phyloP scores from a whole-genome alignment of 2,888 invertebrate species.

The Limnephilus lunatus region DNA sequence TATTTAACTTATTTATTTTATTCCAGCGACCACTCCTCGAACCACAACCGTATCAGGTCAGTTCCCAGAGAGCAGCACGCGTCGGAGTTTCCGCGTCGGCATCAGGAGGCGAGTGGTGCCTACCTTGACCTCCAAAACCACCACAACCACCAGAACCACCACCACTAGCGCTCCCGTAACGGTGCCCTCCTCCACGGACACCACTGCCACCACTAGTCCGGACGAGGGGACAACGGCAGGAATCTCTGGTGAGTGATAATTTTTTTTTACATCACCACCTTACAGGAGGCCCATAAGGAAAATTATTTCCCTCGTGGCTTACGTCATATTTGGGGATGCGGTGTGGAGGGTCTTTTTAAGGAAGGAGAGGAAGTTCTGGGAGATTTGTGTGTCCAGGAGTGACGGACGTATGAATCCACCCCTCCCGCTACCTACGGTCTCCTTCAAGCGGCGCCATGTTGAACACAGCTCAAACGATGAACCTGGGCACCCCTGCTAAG shows the following conservation, averaged over 20 bases:
- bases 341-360: too few species aligned
- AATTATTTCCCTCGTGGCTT: too few species aligned
- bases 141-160: slow-evolving; percentile 67
- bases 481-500: too few species aligned
- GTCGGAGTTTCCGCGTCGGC: slow-evolving; percentile 58
- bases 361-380: too few species aligned
- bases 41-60: slow-evolving; percentile 34
- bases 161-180: slow-evolving; percentile 65
- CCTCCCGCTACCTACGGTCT: too few species aligned
- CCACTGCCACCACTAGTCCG: background rate
- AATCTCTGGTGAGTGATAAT: background rate
- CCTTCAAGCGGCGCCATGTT: too few species aligned
- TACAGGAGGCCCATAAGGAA: too few species aligned
- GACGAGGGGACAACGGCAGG: background rate
- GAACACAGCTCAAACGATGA: too few species aligned
- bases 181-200: background rate
- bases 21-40: slow-evolving; percentile 39
- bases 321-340: too few species aligned
- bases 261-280: too few species aligned
- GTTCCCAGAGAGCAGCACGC: slow-evolving; percentile 50
- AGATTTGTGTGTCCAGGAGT: too few species aligned
- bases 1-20: background rate
- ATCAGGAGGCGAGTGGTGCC: slow-evolving; percentile 54
- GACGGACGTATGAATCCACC: too few species aligned
- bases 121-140: slow-evolving; percentile 66